A percentile compares a stretch with the other conserved stretches of the same genome.
Conservation (phyloP, 2,113 vertebrate genomes). For the Euleptes europaea region DNA sequence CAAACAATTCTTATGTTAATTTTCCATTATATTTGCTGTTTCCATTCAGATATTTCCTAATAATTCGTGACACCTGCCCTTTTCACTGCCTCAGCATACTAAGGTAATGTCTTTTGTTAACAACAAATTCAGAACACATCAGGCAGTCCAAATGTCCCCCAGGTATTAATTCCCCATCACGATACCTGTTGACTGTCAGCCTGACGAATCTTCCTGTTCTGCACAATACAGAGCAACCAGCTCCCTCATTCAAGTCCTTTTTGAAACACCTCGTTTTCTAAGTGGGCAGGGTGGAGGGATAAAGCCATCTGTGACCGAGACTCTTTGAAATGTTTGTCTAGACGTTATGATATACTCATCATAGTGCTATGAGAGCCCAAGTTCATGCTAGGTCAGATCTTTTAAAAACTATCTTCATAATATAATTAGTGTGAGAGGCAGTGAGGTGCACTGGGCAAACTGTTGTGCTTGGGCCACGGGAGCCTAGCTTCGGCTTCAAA, state of each 20-base stretch:
- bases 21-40: not conserved
- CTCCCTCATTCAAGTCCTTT: not conserved
- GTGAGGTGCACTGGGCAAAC: not conserved
- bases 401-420: not conserved
- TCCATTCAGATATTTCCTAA: not conserved
- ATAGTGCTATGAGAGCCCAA: not conserved
- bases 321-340: conserved; percentile 9
- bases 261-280: not conserved
- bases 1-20: not conserved
- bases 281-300: not conserved
- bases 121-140: not conserved
- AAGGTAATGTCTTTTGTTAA: not conserved
- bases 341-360: conserved; percentile 8
- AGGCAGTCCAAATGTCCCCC: not conserved
- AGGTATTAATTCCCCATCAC: not conserved
- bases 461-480: not conserved
- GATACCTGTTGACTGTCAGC: not conserved
- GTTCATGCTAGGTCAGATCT: not conserved
- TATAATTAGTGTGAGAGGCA: not conserved
- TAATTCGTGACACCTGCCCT: not conserved
- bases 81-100: not conserved
- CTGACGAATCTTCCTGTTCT: not conserved
- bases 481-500: not conserved
- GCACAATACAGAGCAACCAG: not conserved
- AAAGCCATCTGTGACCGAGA: not conserved